Evolutionary conservation across 2,113 vertebrate genomes (phyloP).

Genomic region (Esox niger): DNA sequence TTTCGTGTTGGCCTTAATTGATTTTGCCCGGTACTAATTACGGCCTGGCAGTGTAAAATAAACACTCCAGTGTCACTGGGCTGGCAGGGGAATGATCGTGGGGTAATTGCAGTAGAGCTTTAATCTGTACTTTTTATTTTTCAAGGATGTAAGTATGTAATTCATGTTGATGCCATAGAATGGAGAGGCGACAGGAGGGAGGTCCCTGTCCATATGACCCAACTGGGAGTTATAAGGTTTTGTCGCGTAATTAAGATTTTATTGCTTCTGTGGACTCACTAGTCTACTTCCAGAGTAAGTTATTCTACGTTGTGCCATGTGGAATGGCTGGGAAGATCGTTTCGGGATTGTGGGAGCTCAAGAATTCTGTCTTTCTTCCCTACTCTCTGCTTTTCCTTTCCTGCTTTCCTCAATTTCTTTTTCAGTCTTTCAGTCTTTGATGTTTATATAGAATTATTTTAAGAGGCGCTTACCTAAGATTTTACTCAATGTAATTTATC

Average conservation of each 20-base stretch:
- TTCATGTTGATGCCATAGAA: slow-evolving; percentile 59
- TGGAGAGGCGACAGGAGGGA: slow-evolving; percentile 35
- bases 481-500: too few species aligned
- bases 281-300: slow-evolving; percentile 57
- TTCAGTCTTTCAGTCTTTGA: slow-evolving; percentile 46
- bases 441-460: background rate
- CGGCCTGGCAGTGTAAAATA: slow-evolving; percentile 59
- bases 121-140: slow-evolving; percentile 67
- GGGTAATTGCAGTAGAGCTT: slow-evolving; percentile 61
- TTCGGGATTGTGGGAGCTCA: slow-evolving; percentile 66
- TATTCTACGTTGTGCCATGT: slow-evolving; percentile 63
- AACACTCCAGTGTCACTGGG: slow-evolving; percentile 58
- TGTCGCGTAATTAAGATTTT: slow-evolving; percentile 77
- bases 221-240: slow-evolving; percentile 69
- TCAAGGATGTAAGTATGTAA: slow-evolving; percentile 48
- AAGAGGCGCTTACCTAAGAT: too few species aligned
- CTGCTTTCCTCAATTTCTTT: slow-evolving; percentile 42
- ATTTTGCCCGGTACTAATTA: slow-evolving; percentile 65
- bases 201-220: slow-evolving; percentile 69
- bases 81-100: slow-evolving; percentile 52
- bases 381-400: slow-evolving; percentile 13
- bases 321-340: slow-evolving; percentile 65
- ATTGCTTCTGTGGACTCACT: slow-evolving; percentile 63
- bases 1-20: slow-evolving; percentile 51
- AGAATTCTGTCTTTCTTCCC: slow-evolving; percentile 35